phyloP scores from a whole-genome alignment of 2,113 vertebrate genomes.

The Calyptommatus sinebrachiatus region DNA sequence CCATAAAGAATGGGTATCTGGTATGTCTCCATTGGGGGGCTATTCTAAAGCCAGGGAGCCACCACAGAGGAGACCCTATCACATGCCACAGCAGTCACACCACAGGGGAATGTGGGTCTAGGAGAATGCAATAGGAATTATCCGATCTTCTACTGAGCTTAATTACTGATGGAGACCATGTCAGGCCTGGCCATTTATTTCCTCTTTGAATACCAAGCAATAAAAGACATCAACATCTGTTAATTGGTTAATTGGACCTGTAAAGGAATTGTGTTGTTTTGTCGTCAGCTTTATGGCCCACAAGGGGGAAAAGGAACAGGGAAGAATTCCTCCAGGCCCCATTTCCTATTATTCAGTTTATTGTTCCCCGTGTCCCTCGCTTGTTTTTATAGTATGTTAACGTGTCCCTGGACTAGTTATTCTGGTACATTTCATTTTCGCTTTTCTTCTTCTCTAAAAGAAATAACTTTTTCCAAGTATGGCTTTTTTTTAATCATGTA shows the following conservation, averaged over 20 bases:
- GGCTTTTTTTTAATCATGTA: too few species aligned
- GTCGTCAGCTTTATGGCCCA: constrained; percentile 36
- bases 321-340: constrained; percentile 23
- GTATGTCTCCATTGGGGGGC: too few species aligned
- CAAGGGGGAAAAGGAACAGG: background rate
- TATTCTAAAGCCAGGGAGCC: too few species aligned
- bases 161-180: constrained; percentile 51
- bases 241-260: constrained; percentile 68
- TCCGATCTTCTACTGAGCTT: constrained; percentile 24
- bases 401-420: constrained; percentile 33
- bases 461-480: background rate
- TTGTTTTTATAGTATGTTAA: constrained; percentile 35
- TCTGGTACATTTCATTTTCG: background rate
- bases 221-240: constrained; percentile 64
- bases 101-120: too few species aligned
- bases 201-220: constrained; percentile 61
- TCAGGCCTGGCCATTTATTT: constrained; percentile 58
- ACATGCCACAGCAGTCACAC: too few species aligned
- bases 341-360: constrained; percentile 35
- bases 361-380: constrained; percentile 28
- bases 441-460: background rate
- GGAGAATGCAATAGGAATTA: constrained; percentile 6
- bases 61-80: too few species aligned
- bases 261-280: constrained; percentile 59
- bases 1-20: too few species aligned